Percentiles rank a stretch among this genome's conserved stretches.
phyloP scores from a whole-genome alignment of 2,888 invertebrate genomes.

The Nipponacmea schrenckii region DNA sequence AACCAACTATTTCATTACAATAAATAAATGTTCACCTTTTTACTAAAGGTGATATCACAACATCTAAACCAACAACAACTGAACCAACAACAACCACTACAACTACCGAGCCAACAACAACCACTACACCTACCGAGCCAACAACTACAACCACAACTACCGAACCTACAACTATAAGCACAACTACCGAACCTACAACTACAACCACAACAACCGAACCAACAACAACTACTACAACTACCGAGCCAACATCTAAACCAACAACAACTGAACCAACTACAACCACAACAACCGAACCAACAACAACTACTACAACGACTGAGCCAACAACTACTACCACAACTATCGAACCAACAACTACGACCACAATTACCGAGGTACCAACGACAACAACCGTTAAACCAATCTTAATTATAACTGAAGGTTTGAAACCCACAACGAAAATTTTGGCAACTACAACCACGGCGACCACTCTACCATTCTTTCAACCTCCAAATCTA shows the following conservation, averaged over 20 bases:
- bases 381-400: no score
- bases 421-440: no score
- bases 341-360: no score
- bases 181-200: neutral
- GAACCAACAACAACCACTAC: neutral
- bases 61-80: neutral
- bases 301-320: neutral
- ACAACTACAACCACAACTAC: neutral
- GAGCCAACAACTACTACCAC: neutral
- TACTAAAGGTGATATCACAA: neutral
- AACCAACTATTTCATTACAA: neutral
- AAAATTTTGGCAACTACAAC: no score
- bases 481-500: no score
- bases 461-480: no score
- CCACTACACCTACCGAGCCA: neutral
- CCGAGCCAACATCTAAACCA: neutral
- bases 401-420: no score
- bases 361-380: neutral
- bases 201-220: neutral
- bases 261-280: neutral
- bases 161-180: neutral
- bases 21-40: no score
- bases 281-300: neutral
- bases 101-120: neutral
- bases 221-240: neutral